phyloP scores from a whole-genome alignment of 2,888 invertebrate species.

The Alentia gelatinosa region DNA sequence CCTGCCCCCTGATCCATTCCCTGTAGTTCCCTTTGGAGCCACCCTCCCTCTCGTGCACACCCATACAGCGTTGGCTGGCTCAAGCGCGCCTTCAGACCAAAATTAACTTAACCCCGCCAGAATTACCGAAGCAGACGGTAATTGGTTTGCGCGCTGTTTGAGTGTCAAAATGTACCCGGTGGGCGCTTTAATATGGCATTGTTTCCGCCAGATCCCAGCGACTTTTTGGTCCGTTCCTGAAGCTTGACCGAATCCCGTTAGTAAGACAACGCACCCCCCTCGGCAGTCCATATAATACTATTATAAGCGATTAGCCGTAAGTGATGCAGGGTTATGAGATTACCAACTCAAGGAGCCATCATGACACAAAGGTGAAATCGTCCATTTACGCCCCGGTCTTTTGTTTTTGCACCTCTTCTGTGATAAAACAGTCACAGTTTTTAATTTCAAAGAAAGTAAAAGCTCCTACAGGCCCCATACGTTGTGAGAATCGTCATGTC shows the following conservation, averaged over 20 bases:
- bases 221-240: slow-evolving; percentile 6
- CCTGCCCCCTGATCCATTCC: slow-evolving; percentile 6
- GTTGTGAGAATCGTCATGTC: no score
- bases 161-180: slow-evolving; percentile 20
- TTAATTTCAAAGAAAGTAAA: no score
- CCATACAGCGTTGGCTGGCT: not conserved
- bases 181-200: slow-evolving; percentile 31
- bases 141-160: slow-evolving; percentile 36
- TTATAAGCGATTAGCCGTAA: slow-evolving; percentile 36
- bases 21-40: not conserved
- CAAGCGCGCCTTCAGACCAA: slow-evolving; percentile 11
- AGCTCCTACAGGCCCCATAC: no score
- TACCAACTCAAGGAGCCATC: not conserved
- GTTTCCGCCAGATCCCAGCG: slow-evolving; percentile 27
- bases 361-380: slow-evolving; percentile 16
- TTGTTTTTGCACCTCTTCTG: not conserved
- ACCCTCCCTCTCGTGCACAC: no score
- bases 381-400: not conserved
- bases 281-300: slow-evolving; percentile 29
- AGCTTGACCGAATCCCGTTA: slow-evolving; percentile 37
- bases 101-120: slow-evolving; percentile 36
- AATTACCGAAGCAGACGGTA: not conserved
- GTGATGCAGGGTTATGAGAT: slow-evolving; percentile 27
- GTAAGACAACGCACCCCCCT: slow-evolving; percentile 24
- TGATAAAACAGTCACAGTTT: no score